Conservation (phyloP, 2,888 invertebrate genomes). For the Cinara cedri region DNA sequence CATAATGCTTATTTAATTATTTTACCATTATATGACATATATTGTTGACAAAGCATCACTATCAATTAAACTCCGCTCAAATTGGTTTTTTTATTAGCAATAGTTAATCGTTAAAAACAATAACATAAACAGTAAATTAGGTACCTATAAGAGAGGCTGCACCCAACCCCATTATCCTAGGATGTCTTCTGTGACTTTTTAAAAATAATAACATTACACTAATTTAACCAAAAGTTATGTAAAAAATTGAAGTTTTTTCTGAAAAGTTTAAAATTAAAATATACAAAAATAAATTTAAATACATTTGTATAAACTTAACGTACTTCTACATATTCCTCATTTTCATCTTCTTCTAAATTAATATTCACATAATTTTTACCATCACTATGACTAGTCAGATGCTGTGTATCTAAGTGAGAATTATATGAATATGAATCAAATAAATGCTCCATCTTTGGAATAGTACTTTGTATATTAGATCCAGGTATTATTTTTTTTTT, state of each 20-base stretch:
- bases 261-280: neutral
- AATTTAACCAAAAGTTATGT: neutral
- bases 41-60: too few species aligned
- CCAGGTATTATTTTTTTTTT: slow-evolving; percentile 27
- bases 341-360: slow-evolving; percentile 11
- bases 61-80: too few species aligned
- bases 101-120: too few species aligned
- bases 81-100: too few species aligned
- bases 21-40: too few species aligned
- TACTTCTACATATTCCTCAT: slow-evolving; percentile 7
- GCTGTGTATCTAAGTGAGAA: too few species aligned
- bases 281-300: neutral
- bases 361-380: slow-evolving; percentile 29
- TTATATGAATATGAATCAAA: neutral
- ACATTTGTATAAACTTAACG: neutral
- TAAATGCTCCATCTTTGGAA: neutral
- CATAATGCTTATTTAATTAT: too few species aligned
- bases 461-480: neutral
- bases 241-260: neutral
- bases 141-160: neutral
- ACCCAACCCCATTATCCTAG: too few species aligned
- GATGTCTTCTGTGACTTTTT: neutral
- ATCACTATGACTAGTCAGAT: too few species aligned
- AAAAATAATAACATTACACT: neutral
- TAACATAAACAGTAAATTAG: too few species aligned